Evolutionary conservation across 30 jellyfish, hydroid and myxozoan species (phyloP).

Genomic region (Turritopsis rubra): DNA sequence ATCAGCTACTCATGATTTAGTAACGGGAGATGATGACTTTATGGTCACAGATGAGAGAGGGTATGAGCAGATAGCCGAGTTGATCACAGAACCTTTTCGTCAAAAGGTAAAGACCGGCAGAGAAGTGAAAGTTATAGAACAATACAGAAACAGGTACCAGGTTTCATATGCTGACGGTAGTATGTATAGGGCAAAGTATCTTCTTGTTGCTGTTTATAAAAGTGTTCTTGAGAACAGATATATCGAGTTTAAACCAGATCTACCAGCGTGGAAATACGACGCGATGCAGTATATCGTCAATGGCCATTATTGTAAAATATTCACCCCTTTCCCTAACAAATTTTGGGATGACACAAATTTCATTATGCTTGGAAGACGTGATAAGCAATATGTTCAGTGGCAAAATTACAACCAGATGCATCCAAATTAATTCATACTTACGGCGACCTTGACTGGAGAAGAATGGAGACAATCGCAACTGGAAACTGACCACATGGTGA

Average conservation of each 20-base stretch:
- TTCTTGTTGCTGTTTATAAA: constrained; percentile 41
- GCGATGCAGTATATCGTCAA: constrained; percentile 38
- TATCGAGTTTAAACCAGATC: constrained; percentile 43
- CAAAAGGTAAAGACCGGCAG: not conserved
- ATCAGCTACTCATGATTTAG: not conserved
- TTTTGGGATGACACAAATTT: constrained; percentile 72
- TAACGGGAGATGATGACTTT: constrained; percentile 50
- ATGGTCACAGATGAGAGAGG: constrained; percentile 27
- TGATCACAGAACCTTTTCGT: not conserved
- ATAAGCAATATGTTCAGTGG: constrained; percentile 47
- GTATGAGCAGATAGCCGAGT: constrained; percentile 7
- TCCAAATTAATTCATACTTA: constrained; percentile 33
- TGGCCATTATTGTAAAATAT: constrained; percentile 63
- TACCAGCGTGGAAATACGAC: constrained; percentile 73
- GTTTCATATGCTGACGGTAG: constrained; percentile 42
- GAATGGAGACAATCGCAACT: constrained; percentile 37
- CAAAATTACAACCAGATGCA: constrained; percentile 40
- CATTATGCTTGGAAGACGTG: constrained; percentile 52
- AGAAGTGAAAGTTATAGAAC: constrained; percentile 22
- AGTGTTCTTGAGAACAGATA: constrained; percentile 50
- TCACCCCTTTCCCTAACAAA: constrained; percentile 43
- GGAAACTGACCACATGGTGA: constrained; percentile 38
- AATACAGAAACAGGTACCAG: constrained; percentile 1
- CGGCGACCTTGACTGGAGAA: constrained; percentile 55
- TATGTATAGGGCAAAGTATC: constrained; percentile 53